phyloP scores from a whole-genome alignment of 2,888 invertebrate species.

The Spicauda simplicius region DNA sequence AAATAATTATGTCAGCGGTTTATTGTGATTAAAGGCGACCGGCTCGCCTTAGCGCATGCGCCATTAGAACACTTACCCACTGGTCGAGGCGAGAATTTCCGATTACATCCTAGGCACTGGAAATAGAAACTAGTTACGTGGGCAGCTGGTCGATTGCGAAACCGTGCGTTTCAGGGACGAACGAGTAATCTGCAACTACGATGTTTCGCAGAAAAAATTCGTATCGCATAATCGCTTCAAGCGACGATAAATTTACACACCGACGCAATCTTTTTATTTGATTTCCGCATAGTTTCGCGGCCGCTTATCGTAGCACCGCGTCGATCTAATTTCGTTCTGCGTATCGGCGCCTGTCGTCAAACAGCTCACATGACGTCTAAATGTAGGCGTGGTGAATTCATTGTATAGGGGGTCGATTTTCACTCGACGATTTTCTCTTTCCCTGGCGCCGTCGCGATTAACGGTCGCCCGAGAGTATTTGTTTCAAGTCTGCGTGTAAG shows the following conservation, averaged over 20 bases:
- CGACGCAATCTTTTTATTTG: slow-evolving; percentile 74
- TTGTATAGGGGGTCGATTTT: slow-evolving; percentile 62
- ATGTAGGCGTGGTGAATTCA: slow-evolving; percentile 59
- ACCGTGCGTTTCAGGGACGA: slow-evolving; percentile 67
- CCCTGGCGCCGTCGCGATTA: slow-evolving; percentile 76
- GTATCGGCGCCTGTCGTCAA: slow-evolving; percentile 72
- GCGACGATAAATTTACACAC: slow-evolving; percentile 77
- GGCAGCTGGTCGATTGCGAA: slow-evolving; percentile 72
- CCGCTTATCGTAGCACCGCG: slow-evolving; percentile 68
- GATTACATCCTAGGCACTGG: slow-evolving; percentile 62
- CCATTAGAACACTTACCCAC: slow-evolving; percentile 40
- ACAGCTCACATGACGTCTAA: slow-evolving; percentile 64
- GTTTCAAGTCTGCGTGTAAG: slow-evolving; percentile 77
- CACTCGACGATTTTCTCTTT: slow-evolving; percentile 68
- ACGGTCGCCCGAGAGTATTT: slow-evolving; percentile 71
- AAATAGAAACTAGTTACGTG: slow-evolving; percentile 77
- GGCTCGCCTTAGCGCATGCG: slow-evolving; percentile 48
- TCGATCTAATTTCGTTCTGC: slow-evolving; percentile 68
- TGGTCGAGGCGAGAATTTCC: slow-evolving; percentile 58
- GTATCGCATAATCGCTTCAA: slow-evolving; percentile 67
- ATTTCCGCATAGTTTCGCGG: slow-evolving; percentile 79
- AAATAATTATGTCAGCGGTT: slow-evolving; percentile 79
- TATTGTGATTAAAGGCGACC: slow-evolving; percentile 66
- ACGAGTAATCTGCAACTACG: slow-evolving; percentile 63
- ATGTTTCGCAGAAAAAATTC: slow-evolving; percentile 57